phyloP scores from a whole-genome alignment of 2,888 invertebrate species.

The Toxonevra muliebris region DNA sequence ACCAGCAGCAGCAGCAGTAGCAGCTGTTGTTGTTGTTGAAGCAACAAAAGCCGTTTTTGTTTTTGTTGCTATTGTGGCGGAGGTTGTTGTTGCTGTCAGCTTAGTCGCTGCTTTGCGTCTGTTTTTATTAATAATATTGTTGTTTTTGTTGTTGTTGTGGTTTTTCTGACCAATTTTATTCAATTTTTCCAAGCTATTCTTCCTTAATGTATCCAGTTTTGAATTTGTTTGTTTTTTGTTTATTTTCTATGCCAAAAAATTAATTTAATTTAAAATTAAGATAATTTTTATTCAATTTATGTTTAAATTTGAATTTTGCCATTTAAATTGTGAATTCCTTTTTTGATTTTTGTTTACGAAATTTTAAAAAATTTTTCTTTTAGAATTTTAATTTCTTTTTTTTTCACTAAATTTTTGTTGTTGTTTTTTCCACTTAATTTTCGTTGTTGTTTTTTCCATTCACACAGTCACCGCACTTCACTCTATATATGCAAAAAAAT shows the following conservation, averaged over 20 bases:
- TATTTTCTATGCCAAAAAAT: constrained; percentile 20
- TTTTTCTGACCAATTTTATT: constrained; percentile 5
- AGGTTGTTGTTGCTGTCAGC: constrained; percentile 14
- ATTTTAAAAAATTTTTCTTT: constrained; percentile 16
- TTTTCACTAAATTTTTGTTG: constrained; percentile 28
- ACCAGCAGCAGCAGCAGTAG: constrained; percentile 27
- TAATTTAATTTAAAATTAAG: constrained; percentile 13
- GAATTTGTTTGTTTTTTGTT: constrained; percentile 13
- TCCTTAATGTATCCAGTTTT: background rate
- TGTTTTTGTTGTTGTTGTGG: constrained; percentile 1
- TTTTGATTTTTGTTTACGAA: constrained; percentile 9
- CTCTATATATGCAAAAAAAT: too few relatives aligned
- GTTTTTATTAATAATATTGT: constrained; percentile 17
- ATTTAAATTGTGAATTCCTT: constrained; percentile 33
- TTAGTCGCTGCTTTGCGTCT: background rate
- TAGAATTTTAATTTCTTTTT: constrained; percentile 31
- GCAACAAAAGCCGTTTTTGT: constrained; percentile 13
- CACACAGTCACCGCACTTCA: background rate
- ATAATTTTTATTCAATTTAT: constrained; percentile 25
- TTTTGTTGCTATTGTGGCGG: constrained; percentile 24
- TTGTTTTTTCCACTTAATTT: constrained; percentile 19
- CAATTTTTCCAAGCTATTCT: background rate
- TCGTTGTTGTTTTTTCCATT: background rate
- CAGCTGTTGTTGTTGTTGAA: constrained; percentile 24
- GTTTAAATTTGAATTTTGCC: constrained; percentile 41